Evolutionary conservation across 2,888 invertebrate genomes (phyloP), one percentile per base, ranked within the genome.

Genomic region (Lampropteryx suffumata): DNA sequence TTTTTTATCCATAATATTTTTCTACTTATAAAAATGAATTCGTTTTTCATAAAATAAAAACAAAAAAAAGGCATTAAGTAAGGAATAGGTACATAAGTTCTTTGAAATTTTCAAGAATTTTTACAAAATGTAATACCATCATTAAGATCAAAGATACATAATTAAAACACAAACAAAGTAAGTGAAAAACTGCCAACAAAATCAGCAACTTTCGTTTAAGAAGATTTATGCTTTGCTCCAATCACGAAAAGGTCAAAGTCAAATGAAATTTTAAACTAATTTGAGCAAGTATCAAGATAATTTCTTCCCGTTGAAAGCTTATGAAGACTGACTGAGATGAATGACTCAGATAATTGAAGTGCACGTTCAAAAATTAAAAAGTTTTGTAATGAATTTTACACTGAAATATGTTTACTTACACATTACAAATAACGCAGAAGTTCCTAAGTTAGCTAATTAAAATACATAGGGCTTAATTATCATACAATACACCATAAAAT

Each of bases 281-380:
- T 68, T 59, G 51, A 42, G 58, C 59, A 56, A 79, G 79, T 76
- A 80, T 76, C 80, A 83, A 82, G 66, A 70, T 65, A 62, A 59
- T 73, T 48, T 65, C 65, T 71, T 73, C 61, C 67, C 52, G 44
- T 59, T 55, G 54, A 59, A 61, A 67, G 69, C 67, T 77, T 80
- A 79, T 80, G 76, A 82, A 79, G 69, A 69, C 66, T 73, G 82
- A 83, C 84, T 78, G 77, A 82, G 83, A 84, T 81, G 76, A 83
- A 84, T 83, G 77, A 69, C 71, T 69, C 36, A 73, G 73, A 78
- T 82, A 84, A 84, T 84, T 82, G 76, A 77, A 79, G 75, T 67
- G 69, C 68, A 69, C 70, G 69, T 72, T 71, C 69, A 63, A 73
- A 77, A 76, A 76, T 76, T 74, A 71, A 73, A 77, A 79, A 71